Percentiles rank a stretch among this genome's conserved stretches.
Conservation (phyloP, 2,797 vertebrate genomes). For the Anabas testudineus region DNA sequence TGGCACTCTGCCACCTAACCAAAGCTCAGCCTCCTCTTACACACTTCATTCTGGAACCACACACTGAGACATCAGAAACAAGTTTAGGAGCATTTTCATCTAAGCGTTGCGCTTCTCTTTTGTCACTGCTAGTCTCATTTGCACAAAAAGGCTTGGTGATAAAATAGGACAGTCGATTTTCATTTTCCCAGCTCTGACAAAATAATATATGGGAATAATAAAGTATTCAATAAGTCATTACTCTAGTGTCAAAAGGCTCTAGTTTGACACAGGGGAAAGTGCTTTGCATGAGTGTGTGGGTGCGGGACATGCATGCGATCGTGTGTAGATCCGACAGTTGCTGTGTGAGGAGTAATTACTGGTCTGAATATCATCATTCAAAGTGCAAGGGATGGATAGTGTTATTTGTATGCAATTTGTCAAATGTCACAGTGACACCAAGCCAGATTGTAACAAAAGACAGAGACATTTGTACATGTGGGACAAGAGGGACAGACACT, state of each 20-base stretch:
- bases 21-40: neutral
- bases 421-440: slow-evolving; percentile 68
- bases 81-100: slow-evolving; percentile 36
- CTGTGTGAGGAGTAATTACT: slow-evolving; percentile 48
- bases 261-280: slow-evolving; percentile 23
- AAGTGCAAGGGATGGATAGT: slow-evolving; percentile 34
- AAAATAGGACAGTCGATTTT: slow-evolving; percentile 74
- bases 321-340: slow-evolving; percentile 35
- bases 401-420: slow-evolving; percentile 65
- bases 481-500: slow-evolving; percentile 43
- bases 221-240: slow-evolving; percentile 75
- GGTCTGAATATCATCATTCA: slow-evolving; percentile 56
- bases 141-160: slow-evolving; percentile 43
- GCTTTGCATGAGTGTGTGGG: neutral
- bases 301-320: slow-evolving; percentile 4
- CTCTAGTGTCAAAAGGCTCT: slow-evolving; percentile 40
- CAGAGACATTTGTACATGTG: slow-evolving; percentile 55
- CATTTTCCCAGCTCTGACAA: slow-evolving; percentile 67
- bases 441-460: slow-evolving; percentile 64
- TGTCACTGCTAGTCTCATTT: slow-evolving; percentile 37
- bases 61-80: slow-evolving; percentile 15
- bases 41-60: slow-evolving; percentile 23
- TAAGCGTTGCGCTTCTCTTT: slow-evolving; percentile 20
- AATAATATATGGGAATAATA: slow-evolving; percentile 66
- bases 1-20: slow-evolving; percentile 40